Conservation (phyloP, 2,113 vertebrate species). For the Petroica traversi region DNA sequence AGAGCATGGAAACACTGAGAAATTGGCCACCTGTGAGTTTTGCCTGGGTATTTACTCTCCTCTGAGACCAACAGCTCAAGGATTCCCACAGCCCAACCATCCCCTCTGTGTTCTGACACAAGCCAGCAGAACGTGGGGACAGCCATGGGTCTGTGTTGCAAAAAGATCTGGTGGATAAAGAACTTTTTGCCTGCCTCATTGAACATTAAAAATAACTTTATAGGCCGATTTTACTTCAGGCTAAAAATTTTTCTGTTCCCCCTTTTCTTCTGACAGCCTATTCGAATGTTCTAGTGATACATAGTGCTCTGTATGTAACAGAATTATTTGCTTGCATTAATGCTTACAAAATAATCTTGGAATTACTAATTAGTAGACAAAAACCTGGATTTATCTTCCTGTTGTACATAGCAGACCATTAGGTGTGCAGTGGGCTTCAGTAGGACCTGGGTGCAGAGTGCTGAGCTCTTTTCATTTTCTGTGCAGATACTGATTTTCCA, state of each 20-base stretch:
- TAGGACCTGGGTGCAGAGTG: neutral
- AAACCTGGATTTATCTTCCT: neutral
- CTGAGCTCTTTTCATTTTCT: neutral
- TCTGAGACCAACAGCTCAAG: neutral
- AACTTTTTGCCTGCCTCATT: neutral
- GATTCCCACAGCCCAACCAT: neutral
- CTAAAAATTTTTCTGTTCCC: neutral
- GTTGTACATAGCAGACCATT: neutral
- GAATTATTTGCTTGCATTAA: neutral
- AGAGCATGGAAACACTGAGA: neutral
- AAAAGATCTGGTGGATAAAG: neutral
- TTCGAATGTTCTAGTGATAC: neutral
- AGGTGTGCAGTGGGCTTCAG: neutral
- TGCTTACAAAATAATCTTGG: neutral
- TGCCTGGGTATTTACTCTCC: neutral
- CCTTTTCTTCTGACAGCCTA: neutral
- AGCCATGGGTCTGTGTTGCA: neutral
- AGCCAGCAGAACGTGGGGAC: neutral
- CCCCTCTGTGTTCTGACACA: neutral
- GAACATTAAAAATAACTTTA: neutral
- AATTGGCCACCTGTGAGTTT: neutral
- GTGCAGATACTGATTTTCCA: neutral
- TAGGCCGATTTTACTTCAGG: neutral
- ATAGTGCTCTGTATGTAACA: neutral
- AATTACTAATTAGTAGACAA: neutral